phyloP scores from a whole-genome alignment of 1,140 invertebrate genomes.

The Proctacanthus coquilletti region DNA sequence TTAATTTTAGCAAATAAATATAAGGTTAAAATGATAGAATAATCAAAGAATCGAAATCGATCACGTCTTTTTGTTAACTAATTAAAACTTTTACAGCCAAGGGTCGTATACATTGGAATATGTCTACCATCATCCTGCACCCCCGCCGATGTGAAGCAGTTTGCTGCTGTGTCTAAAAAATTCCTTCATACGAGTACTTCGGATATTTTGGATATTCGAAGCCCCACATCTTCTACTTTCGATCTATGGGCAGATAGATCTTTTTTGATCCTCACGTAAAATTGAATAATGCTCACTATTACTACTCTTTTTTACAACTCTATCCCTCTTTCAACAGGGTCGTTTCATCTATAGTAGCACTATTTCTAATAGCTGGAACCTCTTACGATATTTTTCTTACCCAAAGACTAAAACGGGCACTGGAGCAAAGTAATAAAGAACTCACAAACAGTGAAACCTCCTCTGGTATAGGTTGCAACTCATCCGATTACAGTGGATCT shows the following conservation, averaged over 20 bases:
- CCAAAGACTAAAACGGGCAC: slow-evolving; percentile 23
- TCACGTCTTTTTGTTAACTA: no score
- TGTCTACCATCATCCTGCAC: slow-evolving; percentile 55
- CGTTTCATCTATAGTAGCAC: slow-evolving; percentile 35
- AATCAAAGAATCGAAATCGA: no score
- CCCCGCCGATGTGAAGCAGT: slow-evolving; percentile 38
- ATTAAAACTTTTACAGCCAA: slow-evolving; percentile 32
- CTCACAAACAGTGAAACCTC: slow-evolving; percentile 28
- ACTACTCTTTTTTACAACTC: slow-evolving; percentile 7
- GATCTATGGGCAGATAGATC: slow-evolving; percentile 47
- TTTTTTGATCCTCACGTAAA: slow-evolving; percentile 57
- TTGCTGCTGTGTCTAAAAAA: slow-evolving; percentile 39
- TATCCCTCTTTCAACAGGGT: slow-evolving; percentile 37
- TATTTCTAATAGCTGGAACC: slow-evolving; percentile 44
- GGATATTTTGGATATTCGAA: slow-evolving; percentile 40
- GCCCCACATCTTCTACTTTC: slow-evolving; percentile 47
- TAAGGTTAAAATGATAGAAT: no score
- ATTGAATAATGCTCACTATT: slow-evolving; percentile 6
- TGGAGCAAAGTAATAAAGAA: slow-evolving; percentile 24
- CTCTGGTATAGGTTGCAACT: slow-evolving; percentile 30
- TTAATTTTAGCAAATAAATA: no score
- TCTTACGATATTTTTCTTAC: slow-evolving; percentile 40
- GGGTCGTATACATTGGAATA: slow-evolving; percentile 49
- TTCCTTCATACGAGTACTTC: slow-evolving; percentile 28
- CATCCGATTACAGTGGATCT: slow-evolving; percentile 28